Conservation (phyloP, 2,888 invertebrate species). For the Rosalia funebris region DNA sequence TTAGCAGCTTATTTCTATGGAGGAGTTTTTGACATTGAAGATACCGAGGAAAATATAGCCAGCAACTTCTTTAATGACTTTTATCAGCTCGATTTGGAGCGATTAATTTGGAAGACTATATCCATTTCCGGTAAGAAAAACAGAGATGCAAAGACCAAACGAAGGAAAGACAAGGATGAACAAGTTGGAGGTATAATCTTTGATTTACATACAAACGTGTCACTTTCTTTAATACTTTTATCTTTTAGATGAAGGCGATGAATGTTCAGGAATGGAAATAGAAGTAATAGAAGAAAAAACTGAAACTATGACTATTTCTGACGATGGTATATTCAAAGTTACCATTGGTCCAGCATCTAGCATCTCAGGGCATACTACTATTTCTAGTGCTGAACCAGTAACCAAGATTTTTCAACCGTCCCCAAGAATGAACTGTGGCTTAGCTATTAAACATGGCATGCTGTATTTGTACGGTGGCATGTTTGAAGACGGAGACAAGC, state of each 20-base stretch:
- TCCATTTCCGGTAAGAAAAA: constrained; percentile 65
- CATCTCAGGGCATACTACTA: constrained; percentile 21
- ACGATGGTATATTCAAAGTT: constrained; percentile 86
- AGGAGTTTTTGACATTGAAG: constrained; percentile 85
- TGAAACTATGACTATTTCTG: constrained; percentile 66
- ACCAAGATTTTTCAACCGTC: constrained; percentile 67
- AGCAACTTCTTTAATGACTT: constrained; percentile 87
- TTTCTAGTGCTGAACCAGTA: constrained; percentile 21
- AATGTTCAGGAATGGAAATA: constrained; percentile 56
- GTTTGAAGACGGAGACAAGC: constrained; percentile 82
- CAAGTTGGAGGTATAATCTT: constrained; percentile 36
- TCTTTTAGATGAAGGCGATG: constrained; percentile 22
- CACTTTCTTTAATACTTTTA: too few species aligned
- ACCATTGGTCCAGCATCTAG: constrained; percentile 71
- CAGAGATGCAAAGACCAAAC: constrained; percentile 56
- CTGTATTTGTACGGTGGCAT: constrained; percentile 89
- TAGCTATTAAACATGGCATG: constrained; percentile 79
- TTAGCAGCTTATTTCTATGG: constrained; percentile 82
- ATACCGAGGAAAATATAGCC: constrained; percentile 77
- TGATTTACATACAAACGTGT: too few species aligned
- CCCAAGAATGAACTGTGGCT: constrained; percentile 83
- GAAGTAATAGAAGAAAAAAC: constrained; percentile 59
- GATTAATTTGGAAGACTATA: constrained; percentile 78
- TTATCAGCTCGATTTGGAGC: constrained; percentile 78
- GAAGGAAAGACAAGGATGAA: constrained; percentile 63